Evolutionary conservation across 2,888 invertebrate genomes (phyloP), one percentile per base, ranked within the genome.

Genomic region (Harpagoxenus sublaevis): DNA sequence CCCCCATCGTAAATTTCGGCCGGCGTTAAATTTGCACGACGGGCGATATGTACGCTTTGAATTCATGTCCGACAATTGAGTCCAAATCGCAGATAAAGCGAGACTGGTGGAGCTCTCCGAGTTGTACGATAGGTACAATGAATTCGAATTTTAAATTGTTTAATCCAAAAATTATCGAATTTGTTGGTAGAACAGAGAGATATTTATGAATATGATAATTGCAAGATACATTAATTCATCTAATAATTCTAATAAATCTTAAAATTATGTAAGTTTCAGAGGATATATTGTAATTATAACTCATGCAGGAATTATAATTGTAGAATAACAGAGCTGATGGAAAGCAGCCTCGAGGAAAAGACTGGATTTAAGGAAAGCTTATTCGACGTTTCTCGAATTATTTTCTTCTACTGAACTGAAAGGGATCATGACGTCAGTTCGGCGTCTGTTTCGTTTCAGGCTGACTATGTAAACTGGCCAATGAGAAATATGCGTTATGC

Each of bases 381-480:
- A 10, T 31, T 35, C 45, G 23, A 57, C 8, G n/a, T 62, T 53
- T 51, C 48, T 63, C 39, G 18, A 55, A 39, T 39, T 60, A 62
- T 82, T 55, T 39, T 5, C 12, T 45, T 82, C 62, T n/a, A 12
- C 71, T 42, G 51, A 10, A 45, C 18, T 51, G 48, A 82, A 82
- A 82, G 51, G 31, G 53, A 31, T 82, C 82, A 53, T 82, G 63
- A 82, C 75, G 62, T 81, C 74, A 81, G 28, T 63, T 62, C 74
- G 62, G 62, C 45, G 31, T 57, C 57, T 71, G 60, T 39, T 39
- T 71, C 45, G 45, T 28, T 45, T 70, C 57, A 42, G 31, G 6
- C 57, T 71, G 23, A 57, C 55, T 15, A 10, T 35, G 78, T 79
- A 79, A 79, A 70, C 78, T 57, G 78, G 3, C 70, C 78, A 70